Evolutionary conservation across 2,113 vertebrate genomes (phyloP), one percentile per base, ranked within the genome.

Genomic region (Calyptomena viridis): DNA sequence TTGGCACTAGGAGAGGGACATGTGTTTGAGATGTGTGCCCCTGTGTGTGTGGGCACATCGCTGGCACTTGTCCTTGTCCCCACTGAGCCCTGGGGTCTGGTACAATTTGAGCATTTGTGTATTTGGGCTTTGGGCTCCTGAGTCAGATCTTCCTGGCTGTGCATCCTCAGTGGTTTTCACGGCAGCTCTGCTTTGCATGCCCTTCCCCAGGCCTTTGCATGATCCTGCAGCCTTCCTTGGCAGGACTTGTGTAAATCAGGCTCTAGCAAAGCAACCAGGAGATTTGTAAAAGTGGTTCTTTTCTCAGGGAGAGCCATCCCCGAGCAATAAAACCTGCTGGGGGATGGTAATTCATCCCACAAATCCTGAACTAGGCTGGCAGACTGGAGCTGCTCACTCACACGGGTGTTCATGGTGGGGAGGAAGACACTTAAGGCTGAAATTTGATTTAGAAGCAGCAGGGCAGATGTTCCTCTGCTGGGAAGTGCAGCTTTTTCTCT

Each of bases 111-210:
- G 47, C 49, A 0, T 66, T 83, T 62, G 5, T 53, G 66, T 31
- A 15, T 10, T 2, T 16, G 89, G 71, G 71, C 60, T 79, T 14
- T 3, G 64, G 67, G 72, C 82, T 92, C 59, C 59, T 5, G 19
- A 11, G 52, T 67, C 84, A 18, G 6, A 56, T 25, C 58, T 33
- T 28, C 16, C 67, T 27, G 64, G 14, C 31, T 39, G 68, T n/a
- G 83, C 86, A 4, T 42, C 72, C 3, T 78, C 67, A 31, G 94
- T 9, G 5, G 15, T 91, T 81, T 58, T 71, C 1, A 4, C 15
- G 33, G 66, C 74, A 21, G 42, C 4, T 73, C 92, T 87, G 93
- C 90, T 87, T 55, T 91, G 84, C 94, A 33, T 62, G 87, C 89
- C 81, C 87, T 89, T 94, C 94, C 91, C 81, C 59, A 4, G 3